Conservation (phyloP, 1,140 invertebrate species). For the Mya arenaria region DNA sequence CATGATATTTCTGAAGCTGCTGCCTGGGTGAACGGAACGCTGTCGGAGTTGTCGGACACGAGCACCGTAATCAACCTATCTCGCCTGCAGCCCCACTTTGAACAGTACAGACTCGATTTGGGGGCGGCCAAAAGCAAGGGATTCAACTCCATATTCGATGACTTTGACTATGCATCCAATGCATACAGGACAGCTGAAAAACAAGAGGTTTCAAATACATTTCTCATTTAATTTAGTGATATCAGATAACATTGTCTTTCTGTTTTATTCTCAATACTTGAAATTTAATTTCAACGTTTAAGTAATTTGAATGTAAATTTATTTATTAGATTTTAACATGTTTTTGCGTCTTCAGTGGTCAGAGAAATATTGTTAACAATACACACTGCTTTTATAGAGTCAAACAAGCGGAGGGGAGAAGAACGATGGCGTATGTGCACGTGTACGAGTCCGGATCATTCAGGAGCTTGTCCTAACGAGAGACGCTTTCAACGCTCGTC, state of each 20-base stretch:
- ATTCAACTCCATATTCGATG: constrained; percentile 18
- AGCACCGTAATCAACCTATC: constrained; percentile 6
- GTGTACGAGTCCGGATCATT: constrained; percentile 61
- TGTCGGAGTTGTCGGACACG: background rate
- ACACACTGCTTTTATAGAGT: background rate
- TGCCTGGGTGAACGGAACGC: constrained; percentile 29
- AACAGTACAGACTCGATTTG: constrained; percentile 11
- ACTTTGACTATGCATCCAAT: constrained; percentile 4
- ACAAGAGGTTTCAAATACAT: background rate
- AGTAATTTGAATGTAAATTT: background rate
- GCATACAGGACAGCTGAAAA: constrained; percentile 1
- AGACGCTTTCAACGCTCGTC: constrained; percentile 60
- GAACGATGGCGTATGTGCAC: constrained; percentile 66
- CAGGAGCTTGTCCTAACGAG: constrained; percentile 63
- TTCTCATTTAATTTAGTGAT: background rate
- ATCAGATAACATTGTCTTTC: background rate
- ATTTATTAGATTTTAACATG: background rate
- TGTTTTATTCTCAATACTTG: background rate
- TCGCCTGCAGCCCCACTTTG: background rate
- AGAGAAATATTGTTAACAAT: background rate
- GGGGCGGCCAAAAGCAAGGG: background rate
- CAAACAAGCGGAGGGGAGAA: background rate
- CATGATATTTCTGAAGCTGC: background rate
- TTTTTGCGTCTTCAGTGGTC: background rate
- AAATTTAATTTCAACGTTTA: background rate